Conservation (phyloP, 1,140 invertebrate genomes). For the Phthorimaea operculella region DNA sequence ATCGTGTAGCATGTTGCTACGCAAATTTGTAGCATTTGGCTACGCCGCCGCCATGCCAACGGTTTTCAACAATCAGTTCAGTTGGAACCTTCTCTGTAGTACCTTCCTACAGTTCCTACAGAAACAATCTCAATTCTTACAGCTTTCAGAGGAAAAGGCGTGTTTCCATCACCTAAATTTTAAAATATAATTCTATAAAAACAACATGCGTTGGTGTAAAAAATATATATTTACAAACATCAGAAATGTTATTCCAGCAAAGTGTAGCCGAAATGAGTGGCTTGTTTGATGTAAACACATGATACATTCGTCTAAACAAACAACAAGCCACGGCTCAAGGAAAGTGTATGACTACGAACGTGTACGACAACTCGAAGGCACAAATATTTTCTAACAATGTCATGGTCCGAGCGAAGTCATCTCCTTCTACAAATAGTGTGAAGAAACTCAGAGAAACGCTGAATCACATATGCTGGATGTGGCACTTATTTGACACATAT, state of each 20-base stretch:
- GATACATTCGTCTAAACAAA: background rate
- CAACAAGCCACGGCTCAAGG: background rate
- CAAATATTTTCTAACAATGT: slow-evolving; percentile 54
- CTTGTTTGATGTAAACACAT: background rate
- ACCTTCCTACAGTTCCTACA: too few species aligned
- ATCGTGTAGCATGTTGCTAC: too few species aligned
- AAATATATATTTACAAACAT: too few species aligned
- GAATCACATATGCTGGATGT: slow-evolving; percentile 14
- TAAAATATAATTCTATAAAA: too few species aligned
- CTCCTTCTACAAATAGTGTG: slow-evolving; percentile 49
- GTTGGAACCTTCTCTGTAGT: too few species aligned
- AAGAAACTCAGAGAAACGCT: slow-evolving; percentile 15
- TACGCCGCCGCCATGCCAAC: too few species aligned
- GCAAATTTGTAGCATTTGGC: too few species aligned
- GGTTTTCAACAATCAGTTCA: too few species aligned
- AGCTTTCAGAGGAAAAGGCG: too few species aligned
- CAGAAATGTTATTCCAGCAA: background rate
- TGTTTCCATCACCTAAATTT: too few species aligned
- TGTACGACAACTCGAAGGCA: slow-evolving; percentile 23
- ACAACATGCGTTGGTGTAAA: too few species aligned
- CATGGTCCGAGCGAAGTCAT: slow-evolving; percentile 51
- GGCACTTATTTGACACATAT: slow-evolving; percentile 1
- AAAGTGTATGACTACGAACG: background rate
- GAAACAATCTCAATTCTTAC: too few species aligned
- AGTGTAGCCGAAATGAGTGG: background rate